Base-by-base conservation (phyloP, 1,140 invertebrate genomes). In the Caerostris darwini region DNA sequence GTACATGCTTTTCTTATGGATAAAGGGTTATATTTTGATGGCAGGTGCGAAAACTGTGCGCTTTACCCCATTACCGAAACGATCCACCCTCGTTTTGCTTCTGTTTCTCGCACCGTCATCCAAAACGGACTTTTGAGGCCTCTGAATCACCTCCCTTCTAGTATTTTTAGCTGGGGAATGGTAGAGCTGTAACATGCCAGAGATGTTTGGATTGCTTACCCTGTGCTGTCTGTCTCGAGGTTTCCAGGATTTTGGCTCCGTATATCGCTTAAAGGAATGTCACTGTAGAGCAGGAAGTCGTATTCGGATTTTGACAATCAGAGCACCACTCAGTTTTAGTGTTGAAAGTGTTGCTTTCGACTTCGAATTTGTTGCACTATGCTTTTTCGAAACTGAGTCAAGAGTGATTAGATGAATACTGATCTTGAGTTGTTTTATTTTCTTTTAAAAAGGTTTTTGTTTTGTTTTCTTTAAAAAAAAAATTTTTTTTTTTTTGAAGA, bases 81-180 rank as follows among this genome's bases (percentile, higher is more conserved):
- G 17, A 69, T 89, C 50, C 53, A 53, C 64, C 64, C 57, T 64
- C 57, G 7, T 69, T 85, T 85, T 57, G 82, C 56, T 19, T 19
- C 82, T 58, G 54, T 90, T 81, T 81, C 67, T 50, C n/a, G 12
- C n/a, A 19, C 6, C 71, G 69, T 58, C 89, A 90, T 59, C 57
- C n/a, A 34, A 34, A 67, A 7, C 71, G 69, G 71, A 81, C 89
- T 90, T 77, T 90, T 59, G 50, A 81, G 89, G 89, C 89, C 57
- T 90, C 89, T 90, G 89, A 90, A 90, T 90, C 89, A 90, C 89
- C 89, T 57, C 54, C 54, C 69, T 90, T 34, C n/a, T 61, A 81
- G 69, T 90, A 90, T 90, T 90, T 90, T 90, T 90, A 90, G 89
- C 89, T 50, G 54, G 53, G 61, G 50, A 81, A 90, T 77, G 69